phyloP scores from a whole-genome alignment of 2,888 invertebrate genomes.

The Brachyopa scutellaris region DNA sequence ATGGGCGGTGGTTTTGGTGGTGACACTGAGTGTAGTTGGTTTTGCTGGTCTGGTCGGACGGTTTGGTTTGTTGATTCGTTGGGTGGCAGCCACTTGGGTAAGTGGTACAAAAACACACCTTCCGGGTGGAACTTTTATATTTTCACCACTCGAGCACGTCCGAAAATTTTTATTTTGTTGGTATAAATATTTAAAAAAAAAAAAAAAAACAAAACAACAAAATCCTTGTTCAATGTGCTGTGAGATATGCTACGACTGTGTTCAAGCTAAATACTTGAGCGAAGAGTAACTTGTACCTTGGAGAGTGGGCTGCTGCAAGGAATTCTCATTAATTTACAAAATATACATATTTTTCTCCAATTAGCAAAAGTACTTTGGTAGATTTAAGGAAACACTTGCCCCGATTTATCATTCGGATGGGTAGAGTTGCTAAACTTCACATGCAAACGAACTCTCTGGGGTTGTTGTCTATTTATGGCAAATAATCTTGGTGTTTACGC shows the following conservation, averaged over 20 bases:
- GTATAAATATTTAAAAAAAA: conserved; percentile 65
- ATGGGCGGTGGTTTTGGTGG: conserved; percentile 61
- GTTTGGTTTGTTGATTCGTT: conserved; percentile 49
- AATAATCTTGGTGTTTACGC: no score
- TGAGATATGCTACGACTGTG: conserved; percentile 8
- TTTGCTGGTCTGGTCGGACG: conserved; percentile 40
- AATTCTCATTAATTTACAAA: conserved; percentile 65
- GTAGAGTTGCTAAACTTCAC: not conserved
- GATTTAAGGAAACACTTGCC: conserved; percentile 51
- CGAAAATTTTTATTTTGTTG: conserved; percentile 66
- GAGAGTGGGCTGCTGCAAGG: conserved; percentile 16
- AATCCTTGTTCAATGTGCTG: conserved; percentile 53
- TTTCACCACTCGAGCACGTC: conserved; percentile 74
- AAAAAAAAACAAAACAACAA: no score
- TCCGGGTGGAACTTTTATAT: conserved; percentile 71
- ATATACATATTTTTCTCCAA: conserved; percentile 61
- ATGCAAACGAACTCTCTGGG: not conserved
- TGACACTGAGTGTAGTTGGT: conserved; percentile 65
- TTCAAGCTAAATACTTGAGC: conserved; percentile 49
- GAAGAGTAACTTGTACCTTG: conserved; percentile 27
- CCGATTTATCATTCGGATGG: conserved; percentile 47
- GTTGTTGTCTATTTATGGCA: no score
- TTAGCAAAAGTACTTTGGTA: conserved; percentile 58
- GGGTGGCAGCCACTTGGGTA: conserved; percentile 73
- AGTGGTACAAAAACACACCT: conserved; percentile 73